Evolutionary conservation across 2,888 invertebrate species (phyloP).

Genomic region (Julus scanicus): DNA sequence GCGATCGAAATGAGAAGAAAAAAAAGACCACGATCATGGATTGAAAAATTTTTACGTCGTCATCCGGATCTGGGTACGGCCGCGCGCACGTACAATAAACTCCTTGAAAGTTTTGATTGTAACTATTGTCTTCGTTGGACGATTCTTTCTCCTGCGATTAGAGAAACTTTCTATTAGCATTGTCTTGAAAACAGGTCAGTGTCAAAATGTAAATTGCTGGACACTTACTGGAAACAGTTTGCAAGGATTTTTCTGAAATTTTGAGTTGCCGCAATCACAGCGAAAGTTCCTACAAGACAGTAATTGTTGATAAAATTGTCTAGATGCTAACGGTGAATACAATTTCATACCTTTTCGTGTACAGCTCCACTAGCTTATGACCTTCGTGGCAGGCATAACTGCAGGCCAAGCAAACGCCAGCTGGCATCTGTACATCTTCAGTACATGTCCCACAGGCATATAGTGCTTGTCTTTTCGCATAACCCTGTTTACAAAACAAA

Average conservation of each 20-base stretch:
- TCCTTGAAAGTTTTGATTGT: conserved; percentile 95
- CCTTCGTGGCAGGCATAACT: conserved; percentile 94
- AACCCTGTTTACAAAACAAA: conserved; percentile 75
- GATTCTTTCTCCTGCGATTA: conserved; percentile 70
- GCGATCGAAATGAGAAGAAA: background rate
- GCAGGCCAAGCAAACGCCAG: conserved; percentile 94
- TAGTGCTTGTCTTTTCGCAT: conserved; percentile 89
- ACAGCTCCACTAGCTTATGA: conserved; percentile 93
- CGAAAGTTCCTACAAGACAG: conserved; percentile 78
- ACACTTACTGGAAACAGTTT: conserved; percentile 74
- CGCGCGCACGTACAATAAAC: conserved; percentile 90
- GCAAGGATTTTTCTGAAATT: conserved; percentile 77
- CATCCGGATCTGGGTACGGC: conserved; percentile 94
- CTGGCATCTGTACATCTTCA: conserved; percentile 68
- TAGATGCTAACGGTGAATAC: background rate
- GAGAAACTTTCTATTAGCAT: conserved; percentile 30
- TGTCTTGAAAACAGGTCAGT: background rate
- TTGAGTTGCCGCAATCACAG: conserved; percentile 93
- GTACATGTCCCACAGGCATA: conserved; percentile 95
- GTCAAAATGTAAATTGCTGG: conserved; percentile 18
- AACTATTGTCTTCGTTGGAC: conserved; percentile 78
- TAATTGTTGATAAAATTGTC: conserved; percentile 52
- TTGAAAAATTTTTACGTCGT: conserved; percentile 65
- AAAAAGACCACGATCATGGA: background rate
- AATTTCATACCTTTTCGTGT: conserved; percentile 80